Evolutionary conservation across 2,113 vertebrate genomes (phyloP).

Genomic region (Circaetus cinerascens): DNA sequence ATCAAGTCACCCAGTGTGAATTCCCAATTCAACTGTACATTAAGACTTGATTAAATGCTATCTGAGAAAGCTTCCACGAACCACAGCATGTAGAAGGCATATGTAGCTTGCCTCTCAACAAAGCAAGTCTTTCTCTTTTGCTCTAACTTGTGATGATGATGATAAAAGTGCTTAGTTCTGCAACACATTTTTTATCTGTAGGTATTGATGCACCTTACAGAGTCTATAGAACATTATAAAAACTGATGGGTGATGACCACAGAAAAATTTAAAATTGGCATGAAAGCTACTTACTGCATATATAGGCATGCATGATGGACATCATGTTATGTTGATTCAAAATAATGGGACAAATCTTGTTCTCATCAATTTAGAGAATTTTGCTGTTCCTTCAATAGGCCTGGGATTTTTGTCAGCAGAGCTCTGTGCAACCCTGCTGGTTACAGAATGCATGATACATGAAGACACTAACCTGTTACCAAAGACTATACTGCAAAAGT

Average conservation of each 20-base stretch:
- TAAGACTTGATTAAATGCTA: not conserved
- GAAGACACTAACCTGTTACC: conserved; percentile 77
- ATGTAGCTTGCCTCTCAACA: not conserved
- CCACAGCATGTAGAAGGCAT: not conserved
- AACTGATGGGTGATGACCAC: not conserved
- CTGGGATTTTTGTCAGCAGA: not conserved
- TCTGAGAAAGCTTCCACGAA: not conserved
- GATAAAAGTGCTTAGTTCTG: not conserved
- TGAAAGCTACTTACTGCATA: not conserved
- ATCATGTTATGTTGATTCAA: not conserved
- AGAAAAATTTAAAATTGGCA: not conserved
- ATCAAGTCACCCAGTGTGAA: not conserved
- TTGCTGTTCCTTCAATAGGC: not conserved
- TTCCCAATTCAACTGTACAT: not conserved
- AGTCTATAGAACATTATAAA: not conserved
- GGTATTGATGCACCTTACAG: not conserved
- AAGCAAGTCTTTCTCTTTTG: not conserved
- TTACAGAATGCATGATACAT: not conserved
- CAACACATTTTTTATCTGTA: not conserved
- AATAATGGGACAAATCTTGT: not conserved
- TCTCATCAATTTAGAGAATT: not conserved
- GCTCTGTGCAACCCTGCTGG: not conserved
- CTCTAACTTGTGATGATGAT: not conserved
- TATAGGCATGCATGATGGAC: not conserved
- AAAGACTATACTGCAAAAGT: conserved; percentile 84